phyloP scores from a whole-genome alignment of 2,797 vertebrate species.

The Tapirus indicus region DNA sequence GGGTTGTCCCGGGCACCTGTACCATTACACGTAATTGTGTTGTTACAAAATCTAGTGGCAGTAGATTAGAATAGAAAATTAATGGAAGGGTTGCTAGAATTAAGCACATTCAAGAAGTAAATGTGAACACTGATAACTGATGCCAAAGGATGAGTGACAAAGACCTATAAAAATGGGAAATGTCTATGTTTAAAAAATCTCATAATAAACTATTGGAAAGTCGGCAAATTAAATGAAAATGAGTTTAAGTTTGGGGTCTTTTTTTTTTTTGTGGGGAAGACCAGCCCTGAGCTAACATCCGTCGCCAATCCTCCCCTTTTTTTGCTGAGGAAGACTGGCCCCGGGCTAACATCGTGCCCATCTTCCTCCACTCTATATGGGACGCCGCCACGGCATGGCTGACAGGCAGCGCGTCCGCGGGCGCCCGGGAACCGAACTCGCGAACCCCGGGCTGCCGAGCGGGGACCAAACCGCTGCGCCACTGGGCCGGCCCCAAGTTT shows the following conservation, averaged over 20 bases:
- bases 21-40: not conserved
- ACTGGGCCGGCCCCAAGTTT: too few species aligned
- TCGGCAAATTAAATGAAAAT: conserved; percentile 7
- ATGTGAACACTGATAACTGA: not conserved
- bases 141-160: not conserved
- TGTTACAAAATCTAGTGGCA: not conserved
- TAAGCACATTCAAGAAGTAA: not conserved
- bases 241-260: not conserved
- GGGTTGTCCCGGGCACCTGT: not conserved
- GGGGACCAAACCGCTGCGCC: too few species aligned
- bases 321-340: too few species aligned
- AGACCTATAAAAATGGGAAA: not conserved
- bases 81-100: not conserved
- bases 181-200: not conserved
- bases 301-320: too few species aligned
- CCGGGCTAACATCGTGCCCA: too few species aligned
- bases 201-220: not conserved
- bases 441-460: too few species aligned
- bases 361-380: too few species aligned
- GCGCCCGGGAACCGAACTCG: too few species aligned
- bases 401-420: too few species aligned
- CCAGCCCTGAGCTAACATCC: too few species aligned
- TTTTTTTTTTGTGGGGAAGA: too few species aligned
- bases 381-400: too few species aligned
- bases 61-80: not conserved